Base-by-base conservation (phyloP, 2,797 vertebrate genomes). In the Poeciliopsis paucimaculata region DNA sequence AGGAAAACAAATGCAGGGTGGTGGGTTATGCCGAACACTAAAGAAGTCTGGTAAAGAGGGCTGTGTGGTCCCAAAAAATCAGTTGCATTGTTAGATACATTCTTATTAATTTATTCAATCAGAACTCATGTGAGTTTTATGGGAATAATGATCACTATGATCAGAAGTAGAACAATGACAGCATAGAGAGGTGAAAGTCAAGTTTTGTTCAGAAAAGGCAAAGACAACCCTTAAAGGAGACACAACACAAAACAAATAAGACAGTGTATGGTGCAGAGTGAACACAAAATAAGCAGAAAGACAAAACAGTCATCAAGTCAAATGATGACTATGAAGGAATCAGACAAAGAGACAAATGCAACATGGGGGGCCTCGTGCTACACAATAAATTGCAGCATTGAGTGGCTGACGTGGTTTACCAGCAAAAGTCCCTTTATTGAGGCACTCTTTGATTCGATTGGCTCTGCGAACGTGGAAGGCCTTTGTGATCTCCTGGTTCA, bases 401-500 rank as follows among this genome's bases (percentile, higher is more conserved):
- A 76, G 73, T 9, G 53, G 8, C 75, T 80, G 83, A 80, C 57
- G 70, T 28, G 55, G 77, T 90, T 92, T 96, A 97, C 97, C 97
- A 84, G 97, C 94, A 1, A 98, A 97, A 46, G 96, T 96, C 0
- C 97, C 97, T 88, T 96, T 97, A 85, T 85, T 95, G 85, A 98
- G 96, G 87, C 96, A 96, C 94, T 98, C 97, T 93, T 97, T 97
- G 95, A 98, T 97, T 83, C 97, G 97, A 91, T 98, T 98, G 93
- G 97, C 96, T 9, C 97, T 95, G 68, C 97, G 96, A 70, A 98
- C 97, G 0, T 98, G 97, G 94, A 98, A 98, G 83, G 97, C 97
- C 94, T 97, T 98, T 89, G 97, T 98, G 94, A 98, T 98, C 93
- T 98, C 97, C 90, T 97, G 97, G 93, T 98, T 98, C 97, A 98